phyloP scores from a whole-genome alignment of 1,140 invertebrate species.

The Brachionus calyciflorus region DNA sequence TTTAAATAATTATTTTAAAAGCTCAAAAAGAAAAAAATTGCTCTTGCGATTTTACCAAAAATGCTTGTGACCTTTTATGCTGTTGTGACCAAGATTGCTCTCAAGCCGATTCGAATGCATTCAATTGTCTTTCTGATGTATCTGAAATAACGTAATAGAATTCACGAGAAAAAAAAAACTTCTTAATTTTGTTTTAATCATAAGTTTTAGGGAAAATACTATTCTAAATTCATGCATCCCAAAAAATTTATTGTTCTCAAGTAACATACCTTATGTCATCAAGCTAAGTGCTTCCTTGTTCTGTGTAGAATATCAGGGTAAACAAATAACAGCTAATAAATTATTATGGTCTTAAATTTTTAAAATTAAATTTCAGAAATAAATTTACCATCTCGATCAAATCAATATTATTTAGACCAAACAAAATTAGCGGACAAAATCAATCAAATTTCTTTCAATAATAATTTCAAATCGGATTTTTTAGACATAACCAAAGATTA shows the following conservation, averaged over 20 bases:
- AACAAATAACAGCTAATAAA: not conserved
- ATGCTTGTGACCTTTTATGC: not conserved
- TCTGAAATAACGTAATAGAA: not conserved
- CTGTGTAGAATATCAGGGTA: constrained; percentile 15
- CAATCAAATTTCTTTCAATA: not conserved
- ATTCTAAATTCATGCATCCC: not conserved
- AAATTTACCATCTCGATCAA: not conserved
- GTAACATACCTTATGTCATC: constrained; percentile 19
- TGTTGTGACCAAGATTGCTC: constrained; percentile 15
- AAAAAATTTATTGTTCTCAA: not conserved
- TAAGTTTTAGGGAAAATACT: not conserved
- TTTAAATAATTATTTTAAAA: too few species aligned
- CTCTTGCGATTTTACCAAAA: not conserved
- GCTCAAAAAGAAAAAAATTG: not conserved
- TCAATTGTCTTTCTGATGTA: not conserved
- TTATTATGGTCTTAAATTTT: not conserved
- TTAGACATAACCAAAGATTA: not conserved
- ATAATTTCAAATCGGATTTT: not conserved
- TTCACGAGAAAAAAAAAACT: not conserved
- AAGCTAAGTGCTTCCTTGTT: not conserved
- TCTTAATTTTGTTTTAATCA: not conserved
- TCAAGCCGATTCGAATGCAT: not conserved
- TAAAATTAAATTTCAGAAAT: not conserved
- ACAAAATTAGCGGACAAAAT: not conserved
- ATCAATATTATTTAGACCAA: not conserved